A percentile compares a stretch with the other conserved stretches of the same genome.
Conservation (phyloP, 2,888 invertebrate genomes). For the Melanostoma scalare region DNA sequence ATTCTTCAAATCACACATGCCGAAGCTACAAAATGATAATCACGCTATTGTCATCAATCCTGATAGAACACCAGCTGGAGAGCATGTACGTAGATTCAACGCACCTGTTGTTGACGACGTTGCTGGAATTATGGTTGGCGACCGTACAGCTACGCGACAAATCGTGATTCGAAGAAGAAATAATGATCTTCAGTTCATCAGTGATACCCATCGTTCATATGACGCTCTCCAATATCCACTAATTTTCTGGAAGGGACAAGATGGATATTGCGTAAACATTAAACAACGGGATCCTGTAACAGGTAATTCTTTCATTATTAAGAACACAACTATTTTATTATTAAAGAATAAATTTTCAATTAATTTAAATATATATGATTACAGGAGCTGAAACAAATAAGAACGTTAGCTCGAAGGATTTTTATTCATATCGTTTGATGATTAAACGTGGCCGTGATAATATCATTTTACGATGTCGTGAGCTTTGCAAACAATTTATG, state of each 20-base stretch:
- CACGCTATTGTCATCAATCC: constrained; percentile 75
- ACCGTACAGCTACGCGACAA: constrained; percentile 70
- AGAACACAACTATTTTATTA: no score
- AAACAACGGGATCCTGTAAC: constrained; percentile 35
- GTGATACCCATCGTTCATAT: constrained; percentile 15
- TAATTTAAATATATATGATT: no score
- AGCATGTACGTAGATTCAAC: constrained; percentile 77
- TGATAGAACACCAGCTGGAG: constrained; percentile 64
- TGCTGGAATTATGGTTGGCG: constrained; percentile 76
- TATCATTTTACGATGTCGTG: no score
- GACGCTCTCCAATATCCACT: constrained; percentile 26
- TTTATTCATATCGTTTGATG: no score
- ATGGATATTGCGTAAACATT: constrained; percentile 41
- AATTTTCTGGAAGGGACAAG: constrained; percentile 37
- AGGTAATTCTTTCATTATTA: constrained; percentile 16
- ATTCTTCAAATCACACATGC: constrained; percentile 77
- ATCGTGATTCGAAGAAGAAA: constrained; percentile 74
- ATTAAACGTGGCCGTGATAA: no score
- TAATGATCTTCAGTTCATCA: constrained; percentile 65
- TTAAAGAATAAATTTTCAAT: no score
- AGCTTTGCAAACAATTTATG: no score
- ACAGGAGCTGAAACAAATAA: no score
- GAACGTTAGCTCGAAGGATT: no score
- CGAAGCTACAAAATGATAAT: constrained; percentile 75
- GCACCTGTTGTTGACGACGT: constrained; percentile 77